phyloP scores from a whole-genome alignment of 1,140 invertebrate genomes.

The Danaus melanippus region DNA sequence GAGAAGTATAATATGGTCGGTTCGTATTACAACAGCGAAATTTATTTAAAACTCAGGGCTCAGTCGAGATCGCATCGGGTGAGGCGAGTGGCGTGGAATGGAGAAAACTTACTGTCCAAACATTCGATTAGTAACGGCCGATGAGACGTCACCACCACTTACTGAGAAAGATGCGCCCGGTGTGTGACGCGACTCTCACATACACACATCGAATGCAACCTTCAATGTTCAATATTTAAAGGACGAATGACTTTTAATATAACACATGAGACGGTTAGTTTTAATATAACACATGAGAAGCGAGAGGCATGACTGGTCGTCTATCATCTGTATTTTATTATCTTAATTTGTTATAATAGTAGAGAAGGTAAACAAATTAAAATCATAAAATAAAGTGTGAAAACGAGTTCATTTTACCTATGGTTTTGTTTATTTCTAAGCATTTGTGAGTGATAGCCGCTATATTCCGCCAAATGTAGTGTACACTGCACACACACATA shows the following conservation, averaged over 20 bases:
- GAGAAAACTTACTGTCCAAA: slow-evolving; percentile 19
- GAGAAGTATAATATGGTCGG: slow-evolving; percentile 70
- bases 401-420: too few relatives aligned
- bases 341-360: too few relatives aligned
- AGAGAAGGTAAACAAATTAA: too few relatives aligned
- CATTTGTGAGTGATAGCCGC: too few relatives aligned
- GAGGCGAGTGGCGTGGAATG: slow-evolving; percentile 36
- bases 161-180: neutral
- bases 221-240: neutral
- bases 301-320: too few relatives aligned
- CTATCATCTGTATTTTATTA: too few relatives aligned
- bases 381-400: too few relatives aligned
- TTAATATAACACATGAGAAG: slow-evolving; percentile 3
- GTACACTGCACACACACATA: too few relatives aligned
- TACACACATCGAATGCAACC: slow-evolving; percentile 5
- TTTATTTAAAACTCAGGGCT: too few relatives aligned
- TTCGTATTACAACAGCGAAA: slow-evolving; percentile 18
- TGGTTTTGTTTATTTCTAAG: too few relatives aligned
- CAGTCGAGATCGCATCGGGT: neutral
- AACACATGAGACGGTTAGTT: slow-evolving; percentile 10
- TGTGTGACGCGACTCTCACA: neutral
- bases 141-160: slow-evolving; percentile 16
- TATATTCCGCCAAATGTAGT: too few relatives aligned
- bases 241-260: slow-evolving; percentile 3
- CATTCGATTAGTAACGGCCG: slow-evolving; percentile 22